Base-by-base conservation (phyloP, 2,888 invertebrate genomes). In the Eristalis pertinax region DNA sequence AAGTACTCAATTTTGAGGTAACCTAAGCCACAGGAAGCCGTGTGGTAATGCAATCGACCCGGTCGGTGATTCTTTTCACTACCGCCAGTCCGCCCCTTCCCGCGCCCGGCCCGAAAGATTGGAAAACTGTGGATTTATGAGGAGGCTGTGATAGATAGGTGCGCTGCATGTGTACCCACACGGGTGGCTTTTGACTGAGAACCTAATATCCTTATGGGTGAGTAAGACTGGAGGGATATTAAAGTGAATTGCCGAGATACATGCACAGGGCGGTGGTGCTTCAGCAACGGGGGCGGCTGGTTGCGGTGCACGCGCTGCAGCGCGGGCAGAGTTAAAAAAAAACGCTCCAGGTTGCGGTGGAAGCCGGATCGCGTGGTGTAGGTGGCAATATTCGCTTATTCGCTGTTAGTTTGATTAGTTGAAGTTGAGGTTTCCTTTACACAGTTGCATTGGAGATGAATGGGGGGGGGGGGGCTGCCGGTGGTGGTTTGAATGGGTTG, bases 111-210 rank as follows among this genome's bases (percentile, higher is more conserved):
- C n/a, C 19, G 79, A 87, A 87, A 84, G 87, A 87, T 87, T 87
- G 84, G 79, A 84, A 87, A 87, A 84, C 72, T 76, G 70, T 87
- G 84, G 84, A 87, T 87, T 87, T 87, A 87, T 87, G 84, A 80
- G 79, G 84, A 87, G 79, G 84, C 87, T 80, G 87, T 84, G 87
- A 87, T 87, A 87, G 87, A 87, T 87, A 80, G 87, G 80, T 87
- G 65, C 32, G 58, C 62, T 60, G 67, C 70, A 73, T 73, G 83
- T 80, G 76, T 35, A 70, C 73, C 80, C 68, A 60, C 24, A 60
- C 64, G 69, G 68, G 38, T 60, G 63, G 68, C 26, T 79, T 80
- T 75, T 63, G 79, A 73, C 70, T 70, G 63, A 87, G 87, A 87
- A 87, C 79, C 84, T 87, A 84, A 87, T 87, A 87, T 87, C 84